Base-by-base conservation (phyloP, 2,113 vertebrate species). In the Herpetotheres cachinnans region DNA sequence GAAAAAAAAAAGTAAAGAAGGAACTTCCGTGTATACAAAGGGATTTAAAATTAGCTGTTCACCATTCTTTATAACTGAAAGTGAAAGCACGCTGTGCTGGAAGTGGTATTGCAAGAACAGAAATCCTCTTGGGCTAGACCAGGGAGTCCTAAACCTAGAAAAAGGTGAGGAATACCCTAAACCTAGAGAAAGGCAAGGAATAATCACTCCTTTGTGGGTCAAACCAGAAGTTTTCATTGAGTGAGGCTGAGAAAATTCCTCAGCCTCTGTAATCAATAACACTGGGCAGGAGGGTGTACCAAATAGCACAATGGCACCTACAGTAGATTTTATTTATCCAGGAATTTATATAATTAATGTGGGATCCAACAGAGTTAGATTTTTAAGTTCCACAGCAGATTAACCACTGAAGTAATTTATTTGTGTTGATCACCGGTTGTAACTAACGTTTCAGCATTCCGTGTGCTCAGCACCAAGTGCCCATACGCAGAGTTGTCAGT, bases 301-400 rank as follows among this genome's bases (percentile, higher is more conserved):
- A 6, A 44, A 19, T 0, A 14, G 50, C 2, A 11, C 13, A 7
- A 46, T 0, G 38, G 47, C 47, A n/a, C 46, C 67, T 6, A 46
- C 67, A 6, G 46, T 0, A 25, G 46, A 2, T 21, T 19, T 25
- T 18, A 2, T 24, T 62, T 29, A 71, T 7, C 54, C 46, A 14
- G 24, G 13, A 34, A 50, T 18, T 22, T 26, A 24, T 12, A 6
- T 10, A 44, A 72, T 44, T 30, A 16, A 47, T 12, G 3, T 9
- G 32, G 67, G 20, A 44, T 30, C 47, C 38, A 15, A n/a, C 17
- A 19, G 38, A 22, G 19, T 17, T 4, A 24, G 38, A 30, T 24
- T 56, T 47, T 44, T 16, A 55, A 36, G 62, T n/a, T 71, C 18
- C 67, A 7, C 46, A 29, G 46, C n/a, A 34, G 42, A 20, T 32